phyloP scores from a whole-genome alignment of 2,797 vertebrate genomes.

The Silurus aristotelis region DNA sequence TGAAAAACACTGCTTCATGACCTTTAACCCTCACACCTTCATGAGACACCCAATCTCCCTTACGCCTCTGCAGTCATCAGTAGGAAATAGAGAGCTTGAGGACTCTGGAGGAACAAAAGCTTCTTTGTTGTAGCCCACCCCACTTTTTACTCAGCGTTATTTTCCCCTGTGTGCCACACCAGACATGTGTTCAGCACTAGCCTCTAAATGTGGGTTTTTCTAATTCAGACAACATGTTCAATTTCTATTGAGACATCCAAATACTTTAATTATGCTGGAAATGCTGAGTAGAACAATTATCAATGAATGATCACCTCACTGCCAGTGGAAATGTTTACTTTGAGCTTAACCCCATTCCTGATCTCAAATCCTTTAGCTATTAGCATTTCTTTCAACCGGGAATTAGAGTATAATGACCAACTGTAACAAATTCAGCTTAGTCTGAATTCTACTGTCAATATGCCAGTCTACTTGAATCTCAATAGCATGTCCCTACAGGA shows the following conservation, averaged over 20 bases:
- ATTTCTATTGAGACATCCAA: slow-evolving; percentile 1
- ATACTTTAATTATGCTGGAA: background rate
- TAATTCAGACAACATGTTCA: slow-evolving; percentile 17
- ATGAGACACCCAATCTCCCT: slow-evolving; percentile 47
- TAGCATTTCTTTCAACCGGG: background rate
- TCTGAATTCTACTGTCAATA: slow-evolving; percentile 30
- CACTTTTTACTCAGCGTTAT: slow-evolving; percentile 49
- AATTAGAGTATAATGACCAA: background rate
- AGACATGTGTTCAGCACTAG: slow-evolving; percentile 18
- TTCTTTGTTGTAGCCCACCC: slow-evolving; percentile 56
- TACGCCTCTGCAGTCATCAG: slow-evolving; percentile 33
- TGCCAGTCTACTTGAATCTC: slow-evolving; percentile 33
- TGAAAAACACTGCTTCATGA: slow-evolving; percentile 47
- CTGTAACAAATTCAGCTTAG: slow-evolving; percentile 27
- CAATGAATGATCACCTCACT: slow-evolving; percentile 17
- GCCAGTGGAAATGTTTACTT: slow-evolving; percentile 1
- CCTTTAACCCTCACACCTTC: slow-evolving; percentile 58
- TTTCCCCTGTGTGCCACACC: slow-evolving; percentile 16
- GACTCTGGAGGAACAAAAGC: slow-evolving; percentile 63
- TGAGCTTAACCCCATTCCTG: background rate
- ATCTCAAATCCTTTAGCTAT: background rate
- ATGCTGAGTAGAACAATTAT: background rate
- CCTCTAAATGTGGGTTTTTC: background rate
- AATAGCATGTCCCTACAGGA: slow-evolving; percentile 27
- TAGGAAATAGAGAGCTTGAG: slow-evolving; percentile 35